These are phyloP conservation scores for Cyrtonyx montezumae DNA, from an alignment of 2,113 vertebrate species.

Conservation along the genomic window DNA sequence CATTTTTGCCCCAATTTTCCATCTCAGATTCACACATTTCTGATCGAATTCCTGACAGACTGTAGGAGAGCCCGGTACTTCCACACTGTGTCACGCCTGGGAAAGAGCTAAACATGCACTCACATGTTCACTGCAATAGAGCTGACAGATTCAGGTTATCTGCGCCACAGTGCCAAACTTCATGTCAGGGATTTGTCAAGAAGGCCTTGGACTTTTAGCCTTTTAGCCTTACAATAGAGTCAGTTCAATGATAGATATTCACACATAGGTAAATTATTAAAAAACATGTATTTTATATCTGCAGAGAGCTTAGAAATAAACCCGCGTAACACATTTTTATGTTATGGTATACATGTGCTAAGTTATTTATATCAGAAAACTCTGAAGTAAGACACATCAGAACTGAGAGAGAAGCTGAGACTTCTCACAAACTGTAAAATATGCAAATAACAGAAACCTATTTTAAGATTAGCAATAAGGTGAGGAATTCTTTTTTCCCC, in stretches of 20 bases:
- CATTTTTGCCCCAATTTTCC: constrained; percentile 1
- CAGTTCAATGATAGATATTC: neutral
- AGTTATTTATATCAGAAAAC: neutral
- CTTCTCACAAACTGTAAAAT: neutral
- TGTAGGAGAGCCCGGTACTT: constrained; percentile 12
- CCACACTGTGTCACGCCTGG: neutral
- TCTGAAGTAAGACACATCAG: neutral
- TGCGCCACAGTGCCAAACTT: neutral
- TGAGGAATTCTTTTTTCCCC: neutral
- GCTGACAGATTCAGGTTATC: constrained; percentile 23
- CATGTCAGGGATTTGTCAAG: neutral
- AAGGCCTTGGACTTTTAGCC: neutral
- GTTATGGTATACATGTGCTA: neutral
- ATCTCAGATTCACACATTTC: neutral
- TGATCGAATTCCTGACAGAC: neutral
- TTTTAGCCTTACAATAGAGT: neutral
- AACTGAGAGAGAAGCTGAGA: neutral
- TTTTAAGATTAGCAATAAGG: neutral
- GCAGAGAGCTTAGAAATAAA: neutral
- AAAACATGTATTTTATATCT: neutral
- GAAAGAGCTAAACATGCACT: neutral
- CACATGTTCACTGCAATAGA: neutral
- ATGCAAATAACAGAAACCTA: neutral
- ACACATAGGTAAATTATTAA: neutral
- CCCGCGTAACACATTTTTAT: neutral